Evolutionary conservation across 2,888 invertebrate species (phyloP), one percentile per base, ranked within the genome.

Genomic region (Oscheius sp.): DNA sequence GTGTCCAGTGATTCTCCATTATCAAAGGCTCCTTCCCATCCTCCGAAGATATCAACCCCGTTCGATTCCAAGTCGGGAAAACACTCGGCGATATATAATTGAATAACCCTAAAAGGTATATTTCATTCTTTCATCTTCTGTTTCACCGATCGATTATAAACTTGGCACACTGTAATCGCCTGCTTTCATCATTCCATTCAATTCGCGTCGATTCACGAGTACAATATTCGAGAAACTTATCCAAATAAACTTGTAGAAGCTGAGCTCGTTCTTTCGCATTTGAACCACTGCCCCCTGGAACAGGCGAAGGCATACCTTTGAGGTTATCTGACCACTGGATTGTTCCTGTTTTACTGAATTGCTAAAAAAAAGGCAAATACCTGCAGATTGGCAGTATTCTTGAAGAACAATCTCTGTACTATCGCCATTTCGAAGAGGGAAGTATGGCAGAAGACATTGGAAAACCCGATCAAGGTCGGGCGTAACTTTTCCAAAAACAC

Each of bases 191-290:
- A 36, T 78, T 75, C 85, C 86, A 85, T 57, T 85, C 82, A 36
- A 85, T 81, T 61, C 81, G 57, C 20, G 75, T 77, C 4, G 80
- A 79, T 59, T 85, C 85, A 12, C 83, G 70, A 5, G 77, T 77
- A 38, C 80, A 78, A 59, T 85, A 83, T 50, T 85, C 85, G 28
- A 85, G 70, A 30, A 85, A 81, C 61, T 85, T 85, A 66, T 85
- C 85, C 70, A 85, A 64, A 69, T 83, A 85, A 4, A 83, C 74
- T 74, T 83, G 83, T 5, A 83, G 65, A 61, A 75, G 74, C 51
- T 83, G 82, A 20, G 83, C 83, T 36, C 75, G 63, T 56, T 83
- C 83, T 32, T 80, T 80, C 8, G 78, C 73, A 26, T 73, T 67
- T 32, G 63, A 36, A 0, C 71, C 45, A 1, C 66, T 51, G 1